Evolutionary conservation across 2,888 invertebrate genomes (phyloP).

Genomic region (Rhagonycha lutea): DNA sequence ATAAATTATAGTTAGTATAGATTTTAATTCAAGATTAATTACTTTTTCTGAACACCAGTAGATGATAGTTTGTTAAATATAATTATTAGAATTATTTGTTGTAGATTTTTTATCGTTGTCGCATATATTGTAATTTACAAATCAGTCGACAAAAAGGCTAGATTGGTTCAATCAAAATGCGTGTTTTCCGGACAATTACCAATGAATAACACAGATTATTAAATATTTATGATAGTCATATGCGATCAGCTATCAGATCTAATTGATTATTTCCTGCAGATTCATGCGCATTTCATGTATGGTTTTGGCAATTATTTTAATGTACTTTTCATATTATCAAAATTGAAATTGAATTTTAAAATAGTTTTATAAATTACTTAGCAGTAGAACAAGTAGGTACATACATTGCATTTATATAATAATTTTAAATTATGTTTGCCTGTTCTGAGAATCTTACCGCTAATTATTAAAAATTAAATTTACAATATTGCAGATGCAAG

Average conservation of each 20-base stretch:
- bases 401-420: neutral
- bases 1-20: neutral
- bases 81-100: neutral
- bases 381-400: neutral
- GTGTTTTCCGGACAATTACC: conserved; percentile 34
- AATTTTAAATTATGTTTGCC: too few species aligned
- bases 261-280: conserved; percentile 37
- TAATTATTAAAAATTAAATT: neutral
- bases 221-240: conserved; percentile 40
- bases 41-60: neutral
- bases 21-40: neutral
- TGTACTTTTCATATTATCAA: neutral
- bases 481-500: too few species aligned
- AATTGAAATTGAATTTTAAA: neutral
- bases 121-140: conserved; percentile 21
- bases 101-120: neutral
- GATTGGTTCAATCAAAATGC: conserved; percentile 34
- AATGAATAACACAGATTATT: conserved; percentile 37
- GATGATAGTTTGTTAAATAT: neutral
- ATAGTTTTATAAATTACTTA: neutral
- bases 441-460: too few species aligned
- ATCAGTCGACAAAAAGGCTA: conserved; percentile 23
- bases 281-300: conserved; percentile 12
- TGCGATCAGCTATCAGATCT: conserved; percentile 41
- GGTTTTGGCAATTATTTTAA: neutral